phyloP scores from a whole-genome alignment of 2,888 invertebrate genomes.

The Drosophila putrida region DNA sequence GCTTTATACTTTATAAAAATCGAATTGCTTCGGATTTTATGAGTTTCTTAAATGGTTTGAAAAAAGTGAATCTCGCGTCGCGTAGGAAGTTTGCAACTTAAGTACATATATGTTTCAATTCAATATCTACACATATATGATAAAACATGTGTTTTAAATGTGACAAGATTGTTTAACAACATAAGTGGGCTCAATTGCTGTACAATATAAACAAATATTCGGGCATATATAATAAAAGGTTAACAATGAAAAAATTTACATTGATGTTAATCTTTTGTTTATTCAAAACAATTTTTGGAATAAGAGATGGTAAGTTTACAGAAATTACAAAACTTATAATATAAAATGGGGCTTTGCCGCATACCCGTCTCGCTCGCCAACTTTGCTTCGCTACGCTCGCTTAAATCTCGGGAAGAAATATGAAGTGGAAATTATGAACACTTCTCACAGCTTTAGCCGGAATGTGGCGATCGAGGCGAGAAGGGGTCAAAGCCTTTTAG shows the following conservation, averaged over 20 bases:
- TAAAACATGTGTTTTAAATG: neutral
- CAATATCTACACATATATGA: neutral
- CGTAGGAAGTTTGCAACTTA: neutral
- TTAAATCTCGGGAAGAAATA: too few relatives aligned
- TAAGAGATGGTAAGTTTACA: conserved; percentile 66
- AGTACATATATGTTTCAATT: neutral
- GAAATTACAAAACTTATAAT: neutral
- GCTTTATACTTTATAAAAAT: neutral
- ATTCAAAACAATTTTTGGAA: conserved; percentile 50
- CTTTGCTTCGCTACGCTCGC: too few relatives aligned
- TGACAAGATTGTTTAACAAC: conserved; percentile 5
- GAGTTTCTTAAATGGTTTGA: neutral
- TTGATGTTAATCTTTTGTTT: conserved; percentile 49
- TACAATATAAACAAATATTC: neutral
- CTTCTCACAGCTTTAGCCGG: too few relatives aligned
- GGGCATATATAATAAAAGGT: conserved; percentile 2
- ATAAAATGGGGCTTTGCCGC: neutral
- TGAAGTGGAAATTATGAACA: too few relatives aligned
- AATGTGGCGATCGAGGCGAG: too few relatives aligned
- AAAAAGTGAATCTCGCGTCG: neutral
- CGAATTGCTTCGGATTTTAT: neutral
- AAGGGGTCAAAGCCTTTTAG: too few relatives aligned
- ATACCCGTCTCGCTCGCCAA: too few relatives aligned
- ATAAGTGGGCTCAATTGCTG: neutral
- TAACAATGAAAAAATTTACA: conserved; percentile 53